Percentiles rank a stretch among this genome's conserved stretches.
Evolutionary conservation across 1,140 invertebrate genomes (phyloP).

Genomic region (Plectus sambesii): DNA sequence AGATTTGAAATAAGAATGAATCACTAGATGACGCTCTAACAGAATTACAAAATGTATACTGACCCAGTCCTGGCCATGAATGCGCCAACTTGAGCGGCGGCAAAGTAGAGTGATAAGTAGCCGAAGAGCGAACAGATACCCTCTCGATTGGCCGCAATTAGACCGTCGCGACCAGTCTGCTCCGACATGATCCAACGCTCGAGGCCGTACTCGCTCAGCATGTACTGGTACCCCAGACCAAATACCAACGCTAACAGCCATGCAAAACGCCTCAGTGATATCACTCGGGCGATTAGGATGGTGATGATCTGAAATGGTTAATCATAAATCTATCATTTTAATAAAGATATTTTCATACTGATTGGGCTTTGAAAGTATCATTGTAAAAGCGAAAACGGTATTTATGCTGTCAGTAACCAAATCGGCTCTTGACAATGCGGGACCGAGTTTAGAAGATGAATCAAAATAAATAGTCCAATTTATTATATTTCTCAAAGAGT

Average conservation of each 20-base stretch:
- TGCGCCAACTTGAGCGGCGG: slow-evolving; percentile 7
- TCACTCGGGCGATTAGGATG: too few species aligned
- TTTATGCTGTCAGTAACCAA: too few species aligned
- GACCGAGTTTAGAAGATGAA: slow-evolving; percentile 4
- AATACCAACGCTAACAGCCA: slow-evolving; percentile 53
- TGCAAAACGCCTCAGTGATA: slow-evolving; percentile 46
- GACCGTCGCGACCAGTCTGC: slow-evolving; percentile 48
- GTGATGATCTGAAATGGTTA: too few species aligned
- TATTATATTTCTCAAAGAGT: not conserved
- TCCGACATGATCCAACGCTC: slow-evolving; percentile 58
- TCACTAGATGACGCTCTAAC: not conserved
- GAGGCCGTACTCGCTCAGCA: slow-evolving; percentile 59
- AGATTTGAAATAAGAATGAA: too few species aligned
- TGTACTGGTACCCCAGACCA: slow-evolving; percentile 53
- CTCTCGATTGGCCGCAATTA: slow-evolving; percentile 74
- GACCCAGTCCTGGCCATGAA: slow-evolving; percentile 11
- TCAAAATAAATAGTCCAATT: slow-evolving; percentile 5
- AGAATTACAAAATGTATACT: not conserved
- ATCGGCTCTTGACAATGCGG: too few species aligned
- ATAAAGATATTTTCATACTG: too few species aligned
- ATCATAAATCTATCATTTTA: too few species aligned
- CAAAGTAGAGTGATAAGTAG: slow-evolving; percentile 63
- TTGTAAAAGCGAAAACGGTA: too few species aligned
- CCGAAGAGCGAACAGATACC: slow-evolving; percentile 70
- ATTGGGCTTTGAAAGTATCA: too few species aligned